A percentile compares a stretch with the other conserved stretches of the same genome.
These are phyloP conservation scores for Drosophila sordidula DNA, from an alignment of 2,888 invertebrate species.

Conservation along the genomic window DNA sequence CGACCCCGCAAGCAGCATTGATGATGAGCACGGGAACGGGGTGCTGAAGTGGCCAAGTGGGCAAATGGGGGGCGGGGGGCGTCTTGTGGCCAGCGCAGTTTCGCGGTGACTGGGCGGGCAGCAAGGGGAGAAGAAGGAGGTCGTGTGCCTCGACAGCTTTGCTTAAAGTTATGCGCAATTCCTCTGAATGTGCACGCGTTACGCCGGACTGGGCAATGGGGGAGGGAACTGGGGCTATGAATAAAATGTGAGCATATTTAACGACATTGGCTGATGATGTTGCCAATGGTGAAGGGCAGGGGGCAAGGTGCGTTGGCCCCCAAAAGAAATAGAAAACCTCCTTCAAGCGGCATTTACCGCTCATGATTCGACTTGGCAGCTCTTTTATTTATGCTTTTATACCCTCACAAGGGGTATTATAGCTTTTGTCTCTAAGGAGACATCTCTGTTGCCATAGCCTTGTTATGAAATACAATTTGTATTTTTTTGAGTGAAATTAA, in stretches of 20 bases:
- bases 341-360: constrained; percentile 65
- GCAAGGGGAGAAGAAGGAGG: constrained; percentile 4
- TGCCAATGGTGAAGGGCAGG: constrained; percentile 40
- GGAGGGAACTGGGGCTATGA: constrained; percentile 47
- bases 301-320: constrained; percentile 7
- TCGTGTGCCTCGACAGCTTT: constrained; percentile 46
- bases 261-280: constrained; percentile 52
- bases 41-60: constrained; percentile 21
- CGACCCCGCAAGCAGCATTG: background rate
- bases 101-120: constrained; percentile 23
- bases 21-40: constrained; percentile 14
- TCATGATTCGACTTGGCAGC: constrained; percentile 48
- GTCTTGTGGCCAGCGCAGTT: constrained; percentile 62
- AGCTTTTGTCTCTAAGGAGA: background rate
- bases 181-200: constrained; percentile 81
- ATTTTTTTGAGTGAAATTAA: too few relatives aligned
- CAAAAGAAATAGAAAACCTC: background rate
- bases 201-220: constrained; percentile 78
- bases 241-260: constrained; percentile 69
- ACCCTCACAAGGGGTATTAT: background rate
- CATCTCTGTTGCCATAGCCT: too few relatives aligned
- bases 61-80: constrained; percentile 1
- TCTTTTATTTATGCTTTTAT: constrained; percentile 30
- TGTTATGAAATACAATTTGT: too few relatives aligned
- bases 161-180: constrained; percentile 82